Percentiles rank a stretch among this genome's conserved stretches.
Evolutionary conservation across 2,113 vertebrate species (phyloP).

Genomic region (Piaya cayana): DNA sequence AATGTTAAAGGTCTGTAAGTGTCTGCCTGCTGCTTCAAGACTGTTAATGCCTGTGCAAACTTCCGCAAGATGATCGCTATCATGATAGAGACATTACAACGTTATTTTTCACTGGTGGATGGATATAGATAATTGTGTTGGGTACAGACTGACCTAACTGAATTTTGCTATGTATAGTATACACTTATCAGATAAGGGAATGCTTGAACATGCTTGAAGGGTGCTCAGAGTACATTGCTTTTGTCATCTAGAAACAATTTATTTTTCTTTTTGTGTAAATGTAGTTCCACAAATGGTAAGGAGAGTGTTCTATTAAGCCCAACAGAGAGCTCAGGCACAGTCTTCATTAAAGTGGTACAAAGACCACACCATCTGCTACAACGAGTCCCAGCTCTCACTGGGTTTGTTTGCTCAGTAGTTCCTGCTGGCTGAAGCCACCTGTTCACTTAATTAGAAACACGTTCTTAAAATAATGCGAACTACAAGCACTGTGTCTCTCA

Average conservation of each 20-base stretch:
- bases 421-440: constrained; percentile 63
- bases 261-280: constrained; percentile 11
- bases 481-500: background rate
- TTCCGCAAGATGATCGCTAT: background rate
- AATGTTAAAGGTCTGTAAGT: background rate
- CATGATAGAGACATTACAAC: background rate
- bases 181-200: background rate
- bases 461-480: constrained; percentile 30
- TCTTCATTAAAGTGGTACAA: constrained; percentile 64
- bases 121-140: background rate
- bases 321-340: constrained; percentile 36
- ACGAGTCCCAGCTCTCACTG: constrained; percentile 43
- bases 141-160: background rate
- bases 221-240: background rate
- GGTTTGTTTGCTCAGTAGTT: constrained; percentile 63
- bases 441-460: constrained; percentile 64
- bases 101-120: background rate
- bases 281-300: background rate
- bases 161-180: background rate
- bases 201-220: background rate
- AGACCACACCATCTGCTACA: constrained; percentile 66
- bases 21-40: background rate
- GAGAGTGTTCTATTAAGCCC: background rate
- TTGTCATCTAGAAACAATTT: background rate
- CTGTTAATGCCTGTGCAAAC: background rate